A percentile compares a stretch with the other conserved stretches of the same genome.
phyloP scores from a whole-genome alignment of 2,888 invertebrate species.

The Clivina fossor region DNA sequence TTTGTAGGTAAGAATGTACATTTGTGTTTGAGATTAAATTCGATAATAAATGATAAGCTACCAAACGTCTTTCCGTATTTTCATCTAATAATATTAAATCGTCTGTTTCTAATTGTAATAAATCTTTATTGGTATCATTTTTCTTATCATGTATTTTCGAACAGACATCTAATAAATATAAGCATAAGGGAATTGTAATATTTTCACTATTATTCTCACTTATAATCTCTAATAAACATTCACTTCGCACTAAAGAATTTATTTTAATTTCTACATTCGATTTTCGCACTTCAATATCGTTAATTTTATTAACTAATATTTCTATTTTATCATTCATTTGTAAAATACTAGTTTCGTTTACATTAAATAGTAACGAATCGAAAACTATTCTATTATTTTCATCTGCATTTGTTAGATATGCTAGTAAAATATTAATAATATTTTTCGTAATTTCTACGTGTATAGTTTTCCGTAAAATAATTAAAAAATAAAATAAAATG shows the following conservation, averaged over 20 bases:
- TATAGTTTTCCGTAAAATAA: slow-evolving; percentile 50
- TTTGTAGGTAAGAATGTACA: slow-evolving; percentile 53
- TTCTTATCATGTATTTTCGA: neutral
- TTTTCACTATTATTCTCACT: slow-evolving; percentile 5
- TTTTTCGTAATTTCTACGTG: slow-evolving; percentile 2
- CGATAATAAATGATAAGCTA: slow-evolving; percentile 57
- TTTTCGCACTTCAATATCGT: slow-evolving; percentile 39
- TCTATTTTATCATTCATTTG: slow-evolving; percentile 44
- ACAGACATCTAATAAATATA: slow-evolving; percentile 21
- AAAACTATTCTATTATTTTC: slow-evolving; percentile 44
- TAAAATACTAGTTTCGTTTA: slow-evolving; percentile 39
- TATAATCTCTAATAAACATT: slow-evolving; percentile 18
- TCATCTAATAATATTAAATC: slow-evolving; percentile 49
- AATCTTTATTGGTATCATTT: slow-evolving; percentile 46
- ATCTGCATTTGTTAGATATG: slow-evolving; percentile 40
- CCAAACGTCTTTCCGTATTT: slow-evolving; percentile 51
- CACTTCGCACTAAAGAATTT: slow-evolving; percentile 10
- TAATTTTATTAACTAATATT: slow-evolving; percentile 41
- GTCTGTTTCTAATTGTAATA: slow-evolving; percentile 49
- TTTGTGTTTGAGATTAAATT: slow-evolving; percentile 56
- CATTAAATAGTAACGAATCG: slow-evolving; percentile 49
- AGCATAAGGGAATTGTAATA: slow-evolving; percentile 16
- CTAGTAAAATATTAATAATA: slow-evolving; percentile 39
- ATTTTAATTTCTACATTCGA: slow-evolving; percentile 23
- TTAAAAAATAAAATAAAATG: slow-evolving; percentile 54